Conservation (phyloP, 2,113 vertebrate species). For the Colinus virginianus region DNA sequence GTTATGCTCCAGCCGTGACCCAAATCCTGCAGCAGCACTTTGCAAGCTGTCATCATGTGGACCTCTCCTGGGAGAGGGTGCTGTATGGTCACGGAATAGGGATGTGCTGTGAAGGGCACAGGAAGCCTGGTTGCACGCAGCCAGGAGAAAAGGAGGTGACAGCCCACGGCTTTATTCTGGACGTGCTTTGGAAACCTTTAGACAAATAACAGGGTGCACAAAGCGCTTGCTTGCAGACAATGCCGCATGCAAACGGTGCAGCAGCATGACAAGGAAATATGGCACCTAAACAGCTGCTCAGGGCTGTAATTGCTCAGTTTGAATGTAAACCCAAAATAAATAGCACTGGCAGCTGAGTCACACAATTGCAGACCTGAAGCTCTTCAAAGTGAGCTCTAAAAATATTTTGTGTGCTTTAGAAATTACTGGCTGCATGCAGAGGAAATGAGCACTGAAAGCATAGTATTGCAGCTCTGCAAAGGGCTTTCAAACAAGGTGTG, state of each 20-base stretch:
- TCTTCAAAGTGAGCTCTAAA: conserved; percentile 13
- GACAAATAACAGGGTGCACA: fast-evolving
- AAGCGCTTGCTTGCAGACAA: not conserved
- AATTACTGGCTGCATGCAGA: not conserved
- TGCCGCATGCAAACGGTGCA: fast-evolving
- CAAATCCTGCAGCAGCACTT: conserved; percentile 19
- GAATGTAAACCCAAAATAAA: conserved; percentile 23
- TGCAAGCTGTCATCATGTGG: not conserved
- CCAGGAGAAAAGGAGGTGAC: not conserved
- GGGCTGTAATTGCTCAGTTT: conserved; percentile 19
- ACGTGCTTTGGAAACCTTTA: not conserved
- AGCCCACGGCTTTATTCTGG: not conserved
- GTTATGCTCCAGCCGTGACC: not conserved
- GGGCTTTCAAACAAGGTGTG: not conserved
- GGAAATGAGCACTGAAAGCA: not conserved
- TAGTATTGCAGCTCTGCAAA: not conserved
- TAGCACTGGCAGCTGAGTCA: conserved; percentile 39
- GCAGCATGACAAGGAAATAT: not conserved
- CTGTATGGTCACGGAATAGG: not conserved
- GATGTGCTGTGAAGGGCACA: fast-evolving
- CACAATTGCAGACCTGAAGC: not conserved
- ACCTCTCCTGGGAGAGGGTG: not conserved
- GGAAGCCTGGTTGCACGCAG: not conserved
- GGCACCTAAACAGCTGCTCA: not conserved
- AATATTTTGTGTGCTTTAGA: not conserved